Base-by-base conservation (phyloP, 1,140 invertebrate genomes). In the Anoplophora glabripennis region DNA sequence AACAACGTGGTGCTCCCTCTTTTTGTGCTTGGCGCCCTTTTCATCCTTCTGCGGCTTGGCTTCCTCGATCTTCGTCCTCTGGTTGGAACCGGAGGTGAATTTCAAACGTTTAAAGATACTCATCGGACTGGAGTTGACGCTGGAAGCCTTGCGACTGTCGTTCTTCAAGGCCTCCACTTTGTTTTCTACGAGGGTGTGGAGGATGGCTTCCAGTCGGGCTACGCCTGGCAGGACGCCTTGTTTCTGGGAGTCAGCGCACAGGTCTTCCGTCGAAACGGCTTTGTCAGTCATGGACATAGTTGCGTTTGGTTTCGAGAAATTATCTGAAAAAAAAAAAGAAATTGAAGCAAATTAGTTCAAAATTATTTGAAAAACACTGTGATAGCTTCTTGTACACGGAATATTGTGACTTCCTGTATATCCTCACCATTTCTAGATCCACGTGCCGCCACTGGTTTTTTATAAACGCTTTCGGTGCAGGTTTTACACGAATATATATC, bases 261-360 rank as follows among this genome's bases (percentile, higher is more conserved):
- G 55, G 51, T 86, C 84, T 76, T 86, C 84, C 65, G 85, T 87
- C 66, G 84, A 86, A 57, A 87, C 84, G 64, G 85, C 83, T 75
- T 86, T 86, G 78, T 87, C 85, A 8, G 66, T 65, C 61, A 69
- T 57, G 15, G 55, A 44, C 56, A 61, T 65, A 8, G 14, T 62
- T 8, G 10, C 9, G 38, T 18, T 12, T 45, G n/a, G 17, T 45
- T 45, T 14, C 12, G 17, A 18, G 12, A 45, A 45, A 17, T 7
- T 17, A 18, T 15, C 21, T 18, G 21, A n/a, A 28, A 28, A 28
- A 28, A 28, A 5, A 3, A 28, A 28, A 2, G 5, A 28, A n/a
- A n/a, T n/a, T n/a, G n/a, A n/a, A n/a, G n/a, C n/a, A n/a, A n/a
- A n/a, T n/a, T n/a, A n/a, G n/a, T n/a, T n/a, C n/a, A n/a, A n/a